Evolutionary conservation across 2,113 vertebrate genomes (phyloP).

Genomic region (Verasper variegatus): DNA sequence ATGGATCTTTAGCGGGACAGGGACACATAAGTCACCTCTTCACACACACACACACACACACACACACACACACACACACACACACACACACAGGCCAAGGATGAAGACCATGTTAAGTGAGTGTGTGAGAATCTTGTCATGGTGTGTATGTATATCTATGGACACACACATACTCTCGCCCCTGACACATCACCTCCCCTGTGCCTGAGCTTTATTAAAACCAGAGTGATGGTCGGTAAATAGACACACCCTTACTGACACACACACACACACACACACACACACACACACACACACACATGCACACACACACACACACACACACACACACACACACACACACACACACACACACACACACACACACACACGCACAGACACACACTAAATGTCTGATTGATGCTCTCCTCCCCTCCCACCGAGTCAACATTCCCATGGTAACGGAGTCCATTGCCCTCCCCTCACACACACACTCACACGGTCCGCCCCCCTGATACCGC

Average conservation of each 20-base stretch:
- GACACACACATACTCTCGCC: constrained; percentile 12
- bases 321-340: constrained; percentile 6
- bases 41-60: constrained; percentile 23
- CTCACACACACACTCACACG: constrained; percentile 6
- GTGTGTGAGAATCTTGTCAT: background rate
- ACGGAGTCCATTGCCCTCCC: constrained; percentile 44
- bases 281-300: constrained; percentile 23
- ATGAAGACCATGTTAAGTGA: constrained; percentile 23
- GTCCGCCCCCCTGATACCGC: constrained; percentile 26
- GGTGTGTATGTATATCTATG: background rate
- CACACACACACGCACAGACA: constrained; percentile 14
- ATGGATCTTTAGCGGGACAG: constrained; percentile 63
- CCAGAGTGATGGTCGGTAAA: constrained; percentile 66
- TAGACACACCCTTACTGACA: constrained; percentile 25
- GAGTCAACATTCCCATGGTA: constrained; percentile 68
- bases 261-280: constrained; percentile 13
- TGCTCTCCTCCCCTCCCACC: constrained; percentile 43
- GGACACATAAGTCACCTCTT: constrained; percentile 68
- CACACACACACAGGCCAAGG: constrained; percentile 11
- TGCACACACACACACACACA: constrained; percentile 17
- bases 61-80: constrained; percentile 21
- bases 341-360: constrained; percentile 28
- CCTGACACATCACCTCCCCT: constrained; percentile 61
- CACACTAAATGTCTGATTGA: constrained; percentile 56
- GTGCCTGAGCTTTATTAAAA: constrained; percentile 74